These are phyloP conservation scores for Brachyistius frenatus DNA, from an alignment of 2,113 vertebrate genomes.

Conservation along the genomic window DNA sequence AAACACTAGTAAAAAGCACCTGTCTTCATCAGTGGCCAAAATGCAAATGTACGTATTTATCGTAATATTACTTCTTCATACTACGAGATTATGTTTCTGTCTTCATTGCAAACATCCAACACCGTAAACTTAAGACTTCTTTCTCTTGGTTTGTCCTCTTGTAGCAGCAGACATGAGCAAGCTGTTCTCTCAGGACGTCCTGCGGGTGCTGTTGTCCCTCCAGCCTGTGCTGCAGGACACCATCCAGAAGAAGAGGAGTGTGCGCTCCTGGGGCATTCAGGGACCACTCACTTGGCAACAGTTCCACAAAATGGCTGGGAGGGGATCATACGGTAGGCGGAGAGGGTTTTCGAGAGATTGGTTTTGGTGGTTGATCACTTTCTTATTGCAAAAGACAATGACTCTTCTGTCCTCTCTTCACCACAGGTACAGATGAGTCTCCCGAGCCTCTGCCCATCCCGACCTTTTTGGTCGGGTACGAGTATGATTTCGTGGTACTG, in stretches of 20 bases:
- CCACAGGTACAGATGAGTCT: constrained; percentile 96
- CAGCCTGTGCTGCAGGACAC: constrained; percentile 98
- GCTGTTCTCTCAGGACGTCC: constrained; percentile 97
- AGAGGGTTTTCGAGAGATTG: background rate
- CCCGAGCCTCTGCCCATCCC: constrained; percentile 98
- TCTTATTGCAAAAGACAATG: background rate
- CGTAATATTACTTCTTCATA: background rate
- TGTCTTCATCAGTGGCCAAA: constrained; percentile 98
- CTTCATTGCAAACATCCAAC: background rate
- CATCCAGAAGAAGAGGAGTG: constrained; percentile 97
- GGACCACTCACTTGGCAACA: constrained; percentile 99
- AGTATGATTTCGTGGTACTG: constrained; percentile 98
- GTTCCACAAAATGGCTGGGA: constrained; percentile 99
- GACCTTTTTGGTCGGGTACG: constrained; percentile 96
- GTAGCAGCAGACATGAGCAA: constrained; percentile 92
- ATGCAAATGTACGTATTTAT: constrained; percentile 88
- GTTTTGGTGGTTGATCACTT: background rate
- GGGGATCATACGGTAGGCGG: constrained; percentile 94
- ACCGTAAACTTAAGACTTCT: background rate
- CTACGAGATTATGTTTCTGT: background rate
- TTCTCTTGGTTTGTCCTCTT: background rate
- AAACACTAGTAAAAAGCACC: constrained; percentile 96
- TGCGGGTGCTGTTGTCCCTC: constrained; percentile 95
- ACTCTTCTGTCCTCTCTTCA: background rate
- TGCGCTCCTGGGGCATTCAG: constrained; percentile 97